phyloP scores from a whole-genome alignment of 2,113 vertebrate species.

The Pandion haliaetus region DNA sequence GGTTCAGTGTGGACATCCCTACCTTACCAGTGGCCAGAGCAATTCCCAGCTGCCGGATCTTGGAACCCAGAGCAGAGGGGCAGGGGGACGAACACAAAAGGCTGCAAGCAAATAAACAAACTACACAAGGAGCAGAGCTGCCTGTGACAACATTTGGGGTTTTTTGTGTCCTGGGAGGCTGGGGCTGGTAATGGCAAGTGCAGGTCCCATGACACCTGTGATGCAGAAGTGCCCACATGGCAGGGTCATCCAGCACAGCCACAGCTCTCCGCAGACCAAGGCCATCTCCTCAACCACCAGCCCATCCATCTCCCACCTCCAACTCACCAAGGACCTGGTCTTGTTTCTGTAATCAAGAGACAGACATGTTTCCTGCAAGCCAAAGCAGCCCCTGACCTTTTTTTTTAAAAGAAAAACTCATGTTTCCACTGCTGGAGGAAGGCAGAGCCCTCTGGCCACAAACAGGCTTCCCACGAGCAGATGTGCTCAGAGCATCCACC shows the following conservation, averaged over 20 bases:
- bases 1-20: neutral
- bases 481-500: constrained; percentile 22
- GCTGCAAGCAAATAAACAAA: neutral
- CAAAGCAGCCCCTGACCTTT: neutral
- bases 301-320: neutral
- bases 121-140: neutral
- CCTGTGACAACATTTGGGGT: neutral
- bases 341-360: neutral
- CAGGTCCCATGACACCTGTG: neutral
- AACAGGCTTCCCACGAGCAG: constrained; percentile 30
- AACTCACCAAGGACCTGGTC: neutral
- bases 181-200: neutral
- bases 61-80: neutral
- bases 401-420: neutral
- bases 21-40: neutral
- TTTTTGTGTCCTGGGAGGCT: neutral
- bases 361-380: neutral
- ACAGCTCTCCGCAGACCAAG: neutral
- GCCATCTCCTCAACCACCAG: neutral
- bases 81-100: neutral
- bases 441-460: neutral
- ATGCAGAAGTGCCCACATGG: rapidly evolving
- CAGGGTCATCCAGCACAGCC: neutral
- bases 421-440: neutral
- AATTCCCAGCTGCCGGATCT: neutral